Conservation (phyloP, 1,140 invertebrate genomes). For the Caenorhabditis remanei region DNA sequence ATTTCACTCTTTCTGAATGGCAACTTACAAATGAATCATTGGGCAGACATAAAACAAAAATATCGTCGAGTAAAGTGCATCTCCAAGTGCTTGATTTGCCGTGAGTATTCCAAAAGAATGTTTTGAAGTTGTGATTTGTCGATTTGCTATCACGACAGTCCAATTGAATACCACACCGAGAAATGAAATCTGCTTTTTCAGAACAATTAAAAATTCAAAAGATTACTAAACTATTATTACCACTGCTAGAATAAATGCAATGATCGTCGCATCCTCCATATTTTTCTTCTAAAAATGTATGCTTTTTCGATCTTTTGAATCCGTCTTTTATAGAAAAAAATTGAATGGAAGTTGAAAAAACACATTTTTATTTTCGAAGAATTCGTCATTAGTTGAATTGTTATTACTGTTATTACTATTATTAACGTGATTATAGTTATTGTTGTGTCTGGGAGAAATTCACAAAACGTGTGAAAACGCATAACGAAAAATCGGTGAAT, state of each 20-base stretch:
- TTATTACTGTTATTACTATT: not conserved
- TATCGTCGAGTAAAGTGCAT: not conserved
- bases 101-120: conserved; percentile 8
- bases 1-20: not conserved
- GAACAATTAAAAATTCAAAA: not conserved
- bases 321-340: not conserved
- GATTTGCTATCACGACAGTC: not conserved
- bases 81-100: conserved; percentile 3
- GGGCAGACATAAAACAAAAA: not conserved
- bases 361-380: not conserved
- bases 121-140: not conserved
- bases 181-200: not conserved
- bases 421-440: no score
- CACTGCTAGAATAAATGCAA: not conserved
- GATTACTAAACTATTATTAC: not conserved
- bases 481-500: no score
- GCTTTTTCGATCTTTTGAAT: not conserved
- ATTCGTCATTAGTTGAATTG: not conserved
- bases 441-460: no score
- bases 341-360: not conserved
- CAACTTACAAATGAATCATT: conserved; percentile 5
- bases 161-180: not conserved
- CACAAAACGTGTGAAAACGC: no score
- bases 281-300: not conserved
- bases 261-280: not conserved